Evolutionary conservation across 2,797 vertebrate genomes (phyloP).

Genomic region (Xyrichtys novacula): DNA sequence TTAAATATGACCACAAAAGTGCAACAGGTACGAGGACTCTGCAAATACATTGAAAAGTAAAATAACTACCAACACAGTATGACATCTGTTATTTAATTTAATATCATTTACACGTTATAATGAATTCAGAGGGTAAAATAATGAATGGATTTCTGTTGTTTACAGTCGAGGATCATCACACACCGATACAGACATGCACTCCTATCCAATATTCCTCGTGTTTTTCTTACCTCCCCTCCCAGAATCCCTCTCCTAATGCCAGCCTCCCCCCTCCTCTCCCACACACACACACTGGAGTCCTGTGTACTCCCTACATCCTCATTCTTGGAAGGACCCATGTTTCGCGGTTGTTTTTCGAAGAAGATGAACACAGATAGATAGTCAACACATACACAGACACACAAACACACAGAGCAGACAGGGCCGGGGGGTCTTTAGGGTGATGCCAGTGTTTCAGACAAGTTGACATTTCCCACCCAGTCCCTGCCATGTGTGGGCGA

Average conservation of each 20-base stretch:
- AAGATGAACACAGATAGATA: constrained; percentile 30
- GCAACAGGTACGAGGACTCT: too few species aligned
- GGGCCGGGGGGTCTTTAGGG: constrained; percentile 49
- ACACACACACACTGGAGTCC: constrained; percentile 1
- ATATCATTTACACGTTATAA: too few species aligned
- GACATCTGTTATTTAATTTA: too few species aligned
- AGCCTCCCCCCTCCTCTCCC: constrained; percentile 29
- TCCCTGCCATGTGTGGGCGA: constrained; percentile 38
- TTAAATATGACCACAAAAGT: too few species aligned
- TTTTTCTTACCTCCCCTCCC: constrained; percentile 50
- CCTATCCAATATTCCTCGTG: constrained; percentile 29
- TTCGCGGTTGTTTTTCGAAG: constrained; percentile 43
- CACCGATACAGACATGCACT: constrained; percentile 14
- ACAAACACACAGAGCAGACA: constrained; percentile 39
- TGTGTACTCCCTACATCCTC: constrained; percentile 14
- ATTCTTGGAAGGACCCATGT: constrained; percentile 52
- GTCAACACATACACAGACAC: constrained; percentile 22
- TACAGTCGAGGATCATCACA: constrained; percentile 14
- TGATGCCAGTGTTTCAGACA: constrained; percentile 76
- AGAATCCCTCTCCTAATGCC: constrained; percentile 27
- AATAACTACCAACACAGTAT: too few species aligned
- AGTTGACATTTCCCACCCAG: constrained; percentile 72
- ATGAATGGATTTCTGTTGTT: too few species aligned
- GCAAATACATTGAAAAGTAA: too few species aligned
- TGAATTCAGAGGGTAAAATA: background rate